These are phyloP conservation scores for Hepsetus odoe DNA, from an alignment of 2,113 vertebrate genomes.

Conservation along the genomic window DNA sequence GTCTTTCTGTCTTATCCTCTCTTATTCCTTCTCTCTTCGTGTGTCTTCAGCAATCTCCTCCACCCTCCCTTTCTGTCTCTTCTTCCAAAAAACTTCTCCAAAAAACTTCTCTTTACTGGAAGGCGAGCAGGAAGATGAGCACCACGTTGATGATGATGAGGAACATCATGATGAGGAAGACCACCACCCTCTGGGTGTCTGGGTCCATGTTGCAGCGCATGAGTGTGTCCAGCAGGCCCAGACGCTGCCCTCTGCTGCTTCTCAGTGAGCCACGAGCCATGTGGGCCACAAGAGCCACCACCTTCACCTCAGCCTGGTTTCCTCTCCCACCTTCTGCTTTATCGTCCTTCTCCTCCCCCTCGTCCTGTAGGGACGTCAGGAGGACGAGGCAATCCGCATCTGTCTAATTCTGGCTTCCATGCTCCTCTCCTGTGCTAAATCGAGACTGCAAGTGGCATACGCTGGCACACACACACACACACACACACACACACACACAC, in stretches of 20 bases:
- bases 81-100: neutral
- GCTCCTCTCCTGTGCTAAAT: neutral
- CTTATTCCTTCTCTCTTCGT: neutral
- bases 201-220: conserved; percentile 95
- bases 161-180: conserved; percentile 93
- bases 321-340: neutral
- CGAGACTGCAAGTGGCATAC: too few species aligned
- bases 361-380: conserved; percentile 41
- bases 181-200: conserved; percentile 91
- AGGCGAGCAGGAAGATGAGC: conserved; percentile 94
- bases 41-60: neutral
- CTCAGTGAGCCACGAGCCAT: conserved; percentile 76
- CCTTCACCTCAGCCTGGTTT: neutral
- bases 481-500: too few species aligned
- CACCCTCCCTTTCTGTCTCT: too few species aligned
- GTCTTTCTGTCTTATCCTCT: too few species aligned
- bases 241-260: conserved; percentile 66
- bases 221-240: conserved; percentile 80
- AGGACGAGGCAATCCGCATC: conserved; percentile 11
- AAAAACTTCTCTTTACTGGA: conserved; percentile 86
- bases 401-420: conserved; percentile 29
- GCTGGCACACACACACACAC: too few species aligned
- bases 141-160: conserved; percentile 96
- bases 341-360: neutral
- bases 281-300: conserved; percentile 39